Conservation (phyloP, 2,797 vertebrate genomes). For the Apogon talboti region DNA sequence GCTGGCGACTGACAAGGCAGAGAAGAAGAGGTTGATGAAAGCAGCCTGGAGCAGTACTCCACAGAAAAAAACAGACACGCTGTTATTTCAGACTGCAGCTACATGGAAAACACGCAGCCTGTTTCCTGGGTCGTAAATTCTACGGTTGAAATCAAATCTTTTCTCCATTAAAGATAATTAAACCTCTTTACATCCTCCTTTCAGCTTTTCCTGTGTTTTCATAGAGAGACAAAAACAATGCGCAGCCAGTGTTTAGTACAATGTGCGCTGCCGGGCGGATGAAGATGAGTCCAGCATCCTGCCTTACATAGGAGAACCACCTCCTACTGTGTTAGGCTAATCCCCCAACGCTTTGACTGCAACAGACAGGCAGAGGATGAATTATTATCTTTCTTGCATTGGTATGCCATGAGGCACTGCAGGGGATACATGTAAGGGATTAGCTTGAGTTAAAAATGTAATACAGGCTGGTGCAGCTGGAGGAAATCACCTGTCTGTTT, state of each 20-base stretch:
- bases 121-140: slow-evolving; percentile 13
- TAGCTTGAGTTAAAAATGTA: slow-evolving; percentile 72
- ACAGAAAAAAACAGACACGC: slow-evolving; percentile 1
- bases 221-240: slow-evolving; percentile 1
- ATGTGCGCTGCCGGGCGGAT: slow-evolving; percentile 41
- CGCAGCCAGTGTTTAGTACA: slow-evolving; percentile 39
- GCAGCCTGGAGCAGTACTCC: slow-evolving; percentile 20
- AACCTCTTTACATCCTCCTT: background rate
- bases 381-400: slow-evolving; percentile 44
- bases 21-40: slow-evolving; percentile 38
- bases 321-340: slow-evolving; percentile 59
- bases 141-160: background rate
- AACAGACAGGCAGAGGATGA: slow-evolving; percentile 49
- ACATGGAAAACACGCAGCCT: slow-evolving; percentile 6
- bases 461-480: slow-evolving; percentile 50
- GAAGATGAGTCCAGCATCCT: slow-evolving; percentile 48
- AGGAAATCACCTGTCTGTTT: slow-evolving; percentile 73
- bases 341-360: slow-evolving; percentile 45
- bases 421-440: slow-evolving; percentile 64
- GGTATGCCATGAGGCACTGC: slow-evolving; percentile 53
- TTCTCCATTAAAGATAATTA: background rate
- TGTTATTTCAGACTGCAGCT: slow-evolving; percentile 15
- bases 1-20: slow-evolving; percentile 37
- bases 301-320: slow-evolving; percentile 55
- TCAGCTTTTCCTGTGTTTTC: no score